These are phyloP conservation scores for Cylloceria caligata DNA, from an alignment of 2,888 invertebrate species.

Conservation along the genomic window DNA sequence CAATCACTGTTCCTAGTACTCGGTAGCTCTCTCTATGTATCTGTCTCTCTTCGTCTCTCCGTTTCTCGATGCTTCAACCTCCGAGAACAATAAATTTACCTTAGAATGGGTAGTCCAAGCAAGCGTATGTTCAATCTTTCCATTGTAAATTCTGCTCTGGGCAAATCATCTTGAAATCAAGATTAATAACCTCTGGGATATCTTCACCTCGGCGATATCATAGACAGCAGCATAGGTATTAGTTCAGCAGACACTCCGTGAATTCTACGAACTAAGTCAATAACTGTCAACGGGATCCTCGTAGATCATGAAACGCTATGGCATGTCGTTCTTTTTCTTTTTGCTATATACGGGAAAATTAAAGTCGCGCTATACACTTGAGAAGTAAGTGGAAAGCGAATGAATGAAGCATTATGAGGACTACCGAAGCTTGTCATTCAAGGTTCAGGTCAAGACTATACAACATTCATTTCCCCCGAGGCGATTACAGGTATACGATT, in stretches of 20 bases:
- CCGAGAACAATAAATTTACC: conserved; percentile 47
- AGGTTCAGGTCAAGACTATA: too few species aligned
- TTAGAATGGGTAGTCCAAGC: conserved; percentile 43
- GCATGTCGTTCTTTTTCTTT: background rate
- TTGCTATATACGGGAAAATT: background rate
- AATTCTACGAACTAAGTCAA: conserved; percentile 7
- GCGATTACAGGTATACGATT: too few species aligned
- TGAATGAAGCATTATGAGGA: too few species aligned
- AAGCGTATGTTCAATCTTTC: conserved; percentile 51
- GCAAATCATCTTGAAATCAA: conserved; percentile 45
- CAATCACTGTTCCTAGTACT: conserved; percentile 14
- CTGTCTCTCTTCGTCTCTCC: conserved; percentile 17
- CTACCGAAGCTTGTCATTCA: too few species aligned
- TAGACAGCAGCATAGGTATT: conserved; percentile 17
- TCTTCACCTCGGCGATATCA: conserved; percentile 26
- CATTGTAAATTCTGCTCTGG: conserved; percentile 14
- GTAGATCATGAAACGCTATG: background rate
- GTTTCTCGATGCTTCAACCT: conserved; percentile 40
- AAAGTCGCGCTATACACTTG: background rate
- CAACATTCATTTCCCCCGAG: too few species aligned
- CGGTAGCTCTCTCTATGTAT: conserved; percentile 16
- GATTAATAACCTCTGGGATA: conserved; percentile 56
- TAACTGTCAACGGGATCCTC: background rate
- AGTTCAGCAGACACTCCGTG: background rate
- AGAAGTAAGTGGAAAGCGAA: background rate